Evolutionary conservation across 2,888 invertebrate species (phyloP).

Genomic region (Encarsia formosa): DNA sequence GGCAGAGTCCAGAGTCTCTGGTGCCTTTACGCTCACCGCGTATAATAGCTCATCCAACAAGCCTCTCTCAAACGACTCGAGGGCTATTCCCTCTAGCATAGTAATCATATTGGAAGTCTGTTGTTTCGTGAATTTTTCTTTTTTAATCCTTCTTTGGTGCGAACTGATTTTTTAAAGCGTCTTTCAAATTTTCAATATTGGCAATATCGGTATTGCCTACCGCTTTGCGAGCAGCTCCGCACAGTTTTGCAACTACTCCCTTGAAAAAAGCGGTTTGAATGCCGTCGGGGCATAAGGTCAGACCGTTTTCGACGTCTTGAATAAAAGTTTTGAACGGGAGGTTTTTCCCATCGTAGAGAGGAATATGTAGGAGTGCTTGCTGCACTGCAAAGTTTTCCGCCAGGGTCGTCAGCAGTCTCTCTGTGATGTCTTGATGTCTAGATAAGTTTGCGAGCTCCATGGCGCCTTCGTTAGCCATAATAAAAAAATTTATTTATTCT

Average conservation of each 20-base stretch:
- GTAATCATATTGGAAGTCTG: too few relatives aligned
- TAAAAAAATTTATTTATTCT: too few relatives aligned
- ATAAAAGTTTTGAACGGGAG: constrained; percentile 13
- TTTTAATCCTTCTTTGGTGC: too few relatives aligned
- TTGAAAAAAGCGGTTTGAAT: constrained; percentile 9
- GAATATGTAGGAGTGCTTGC: constrained; percentile 15
- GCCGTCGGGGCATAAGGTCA: neutral
- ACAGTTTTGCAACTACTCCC: constrained; percentile 3
- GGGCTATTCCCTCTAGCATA: too few relatives aligned
- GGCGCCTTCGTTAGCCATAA: too few relatives aligned
- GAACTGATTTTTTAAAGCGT: too few relatives aligned
- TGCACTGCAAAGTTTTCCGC: constrained; percentile 15
- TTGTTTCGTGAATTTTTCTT: too few relatives aligned
- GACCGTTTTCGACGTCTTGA: constrained; percentile 16
- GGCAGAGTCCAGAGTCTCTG: too few relatives aligned
- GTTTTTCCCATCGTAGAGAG: constrained; percentile 12
- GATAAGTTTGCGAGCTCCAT: too few relatives aligned
- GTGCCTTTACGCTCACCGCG: too few relatives aligned
- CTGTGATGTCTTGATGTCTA: constrained; percentile 9
- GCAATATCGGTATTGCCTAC: neutral
- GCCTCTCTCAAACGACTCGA: constrained; percentile 19
- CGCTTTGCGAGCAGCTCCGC: neutral
- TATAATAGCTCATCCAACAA: too few relatives aligned
- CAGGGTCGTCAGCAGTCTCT: constrained; percentile 16
- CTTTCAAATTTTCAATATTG: neutral